Percentiles rank a stretch among this genome's conserved stretches.
Conservation (phyloP, 2,797 vertebrate genomes). For the Pogonophryne albipinna region DNA sequence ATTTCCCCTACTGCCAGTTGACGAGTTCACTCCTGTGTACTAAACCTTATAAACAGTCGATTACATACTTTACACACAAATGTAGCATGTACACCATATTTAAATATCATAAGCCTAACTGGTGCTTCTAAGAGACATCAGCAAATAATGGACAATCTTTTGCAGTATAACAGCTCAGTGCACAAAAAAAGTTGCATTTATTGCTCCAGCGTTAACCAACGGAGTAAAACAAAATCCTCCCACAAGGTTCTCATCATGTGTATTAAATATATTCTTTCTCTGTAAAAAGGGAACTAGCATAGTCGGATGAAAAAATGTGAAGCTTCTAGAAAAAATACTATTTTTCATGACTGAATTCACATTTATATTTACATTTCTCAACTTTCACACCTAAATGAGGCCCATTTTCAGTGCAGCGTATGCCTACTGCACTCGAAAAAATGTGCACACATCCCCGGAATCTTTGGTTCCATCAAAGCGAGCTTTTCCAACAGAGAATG, state of each 20-base stretch:
- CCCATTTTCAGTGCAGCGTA: background rate
- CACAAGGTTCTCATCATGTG: background rate
- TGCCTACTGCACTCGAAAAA: background rate
- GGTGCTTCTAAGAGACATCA: background rate
- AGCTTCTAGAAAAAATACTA: too few relatives aligned
- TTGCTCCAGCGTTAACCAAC: slow-evolving; percentile 12
- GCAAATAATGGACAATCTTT: background rate
- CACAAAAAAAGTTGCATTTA: background rate
- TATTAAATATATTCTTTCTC: slow-evolving; percentile 23
- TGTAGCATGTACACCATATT: background rate
- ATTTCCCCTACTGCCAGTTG: background rate
- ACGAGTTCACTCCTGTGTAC: background rate
- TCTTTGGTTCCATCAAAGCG: slow-evolving; percentile 38
- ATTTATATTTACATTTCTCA: slow-evolving; percentile 15
- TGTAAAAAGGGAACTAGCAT: slow-evolving; percentile 18
- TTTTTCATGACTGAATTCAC: too few relatives aligned
- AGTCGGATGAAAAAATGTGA: too few relatives aligned
- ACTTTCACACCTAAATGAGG: background rate
- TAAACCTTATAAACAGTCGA: background rate
- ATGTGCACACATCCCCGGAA: background rate
- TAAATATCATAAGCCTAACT: background rate
- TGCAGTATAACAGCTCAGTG: background rate
- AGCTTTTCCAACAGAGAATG: background rate
- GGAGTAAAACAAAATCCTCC: background rate
- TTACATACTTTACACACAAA: background rate